Evolutionary conservation across 2,888 invertebrate species (phyloP).

Genomic region (Agelastica alni): DNA sequence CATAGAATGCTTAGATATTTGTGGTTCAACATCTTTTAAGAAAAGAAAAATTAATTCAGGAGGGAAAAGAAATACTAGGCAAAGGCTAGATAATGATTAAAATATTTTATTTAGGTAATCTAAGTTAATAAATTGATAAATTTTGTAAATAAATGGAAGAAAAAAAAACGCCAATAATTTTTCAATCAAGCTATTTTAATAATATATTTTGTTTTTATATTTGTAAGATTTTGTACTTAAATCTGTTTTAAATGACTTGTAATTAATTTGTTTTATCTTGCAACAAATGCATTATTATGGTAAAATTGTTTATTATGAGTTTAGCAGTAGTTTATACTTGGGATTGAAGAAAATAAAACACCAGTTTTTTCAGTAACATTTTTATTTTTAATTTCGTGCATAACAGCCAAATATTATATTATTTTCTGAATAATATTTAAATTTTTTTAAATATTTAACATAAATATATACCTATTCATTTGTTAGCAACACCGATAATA

Average conservation of each 20-base stretch:
- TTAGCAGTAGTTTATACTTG: too few relatives aligned
- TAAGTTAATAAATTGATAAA: too few relatives aligned
- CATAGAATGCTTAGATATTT: slow-evolving; percentile 60
- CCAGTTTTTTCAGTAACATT: slow-evolving; percentile 17
- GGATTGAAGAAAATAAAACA: slow-evolving; percentile 9
- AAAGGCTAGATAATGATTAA: slow-evolving; percentile 67
- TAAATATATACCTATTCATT: slow-evolving; percentile 31
- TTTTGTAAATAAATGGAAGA: too few relatives aligned
- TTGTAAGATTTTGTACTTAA: too few relatives aligned
- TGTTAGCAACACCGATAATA: slow-evolving; percentile 28
- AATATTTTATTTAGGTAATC: too few relatives aligned
- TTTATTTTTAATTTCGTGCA: slow-evolving; percentile 43
- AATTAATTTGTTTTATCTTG: too few relatives aligned
- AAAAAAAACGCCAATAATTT: too few relatives aligned
- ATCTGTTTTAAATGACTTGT: too few relatives aligned
- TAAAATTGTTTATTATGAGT: too few relatives aligned
- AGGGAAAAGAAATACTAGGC: slow-evolving; percentile 66
- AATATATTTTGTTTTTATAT: too few relatives aligned
- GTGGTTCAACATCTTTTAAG: slow-evolving; percentile 64
- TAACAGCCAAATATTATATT: slow-evolving; percentile 41
- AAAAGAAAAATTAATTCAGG: slow-evolving; percentile 67
- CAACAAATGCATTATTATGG: too few relatives aligned
- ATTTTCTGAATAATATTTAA: slow-evolving; percentile 32
- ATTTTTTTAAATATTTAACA: slow-evolving; percentile 29
- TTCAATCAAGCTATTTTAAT: too few relatives aligned